These are phyloP conservation scores for Conger conger DNA, from an alignment of 2,113 vertebrate species.

Conservation along the genomic window DNA sequence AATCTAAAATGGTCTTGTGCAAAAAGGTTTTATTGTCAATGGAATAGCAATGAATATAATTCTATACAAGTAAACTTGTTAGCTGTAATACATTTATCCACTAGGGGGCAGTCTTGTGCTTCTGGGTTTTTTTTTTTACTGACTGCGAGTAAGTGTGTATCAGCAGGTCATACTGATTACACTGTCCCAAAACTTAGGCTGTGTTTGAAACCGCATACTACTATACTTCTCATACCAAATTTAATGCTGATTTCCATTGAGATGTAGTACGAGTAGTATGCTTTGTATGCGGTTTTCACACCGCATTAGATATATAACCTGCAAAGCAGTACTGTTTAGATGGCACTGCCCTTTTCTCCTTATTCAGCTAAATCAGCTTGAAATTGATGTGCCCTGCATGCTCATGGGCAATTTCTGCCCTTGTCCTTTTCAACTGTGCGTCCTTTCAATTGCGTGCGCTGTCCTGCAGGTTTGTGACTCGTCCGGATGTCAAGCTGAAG, in stretches of 20 bases:
- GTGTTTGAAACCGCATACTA: too few species aligned
- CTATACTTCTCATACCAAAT: too few species aligned
- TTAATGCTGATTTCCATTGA: too few species aligned
- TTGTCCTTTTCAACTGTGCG: not conserved
- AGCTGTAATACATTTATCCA: constrained; percentile 35
- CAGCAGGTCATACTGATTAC: not conserved
- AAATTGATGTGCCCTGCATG: not conserved
- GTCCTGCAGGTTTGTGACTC: constrained; percentile 82
- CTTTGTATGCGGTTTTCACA: too few species aligned
- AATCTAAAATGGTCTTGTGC: too few species aligned
- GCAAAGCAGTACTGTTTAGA: not conserved
- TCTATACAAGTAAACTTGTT: not conserved
- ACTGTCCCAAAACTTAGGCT: not conserved
- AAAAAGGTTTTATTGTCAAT: too few species aligned
- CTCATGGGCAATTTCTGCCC: not conserved
- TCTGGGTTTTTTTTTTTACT: not conserved
- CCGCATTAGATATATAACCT: too few species aligned
- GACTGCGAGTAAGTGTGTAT: not conserved
- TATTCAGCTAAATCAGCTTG: not conserved
- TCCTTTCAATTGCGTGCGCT: not conserved
- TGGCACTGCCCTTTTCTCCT: not conserved
- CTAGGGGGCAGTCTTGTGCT: constrained; percentile 47
- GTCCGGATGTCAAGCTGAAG: constrained; percentile 87
- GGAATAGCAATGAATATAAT: not conserved
- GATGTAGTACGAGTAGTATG: too few species aligned